phyloP scores from a whole-genome alignment of 1,140 invertebrate genomes.

The Campodea augens region DNA sequence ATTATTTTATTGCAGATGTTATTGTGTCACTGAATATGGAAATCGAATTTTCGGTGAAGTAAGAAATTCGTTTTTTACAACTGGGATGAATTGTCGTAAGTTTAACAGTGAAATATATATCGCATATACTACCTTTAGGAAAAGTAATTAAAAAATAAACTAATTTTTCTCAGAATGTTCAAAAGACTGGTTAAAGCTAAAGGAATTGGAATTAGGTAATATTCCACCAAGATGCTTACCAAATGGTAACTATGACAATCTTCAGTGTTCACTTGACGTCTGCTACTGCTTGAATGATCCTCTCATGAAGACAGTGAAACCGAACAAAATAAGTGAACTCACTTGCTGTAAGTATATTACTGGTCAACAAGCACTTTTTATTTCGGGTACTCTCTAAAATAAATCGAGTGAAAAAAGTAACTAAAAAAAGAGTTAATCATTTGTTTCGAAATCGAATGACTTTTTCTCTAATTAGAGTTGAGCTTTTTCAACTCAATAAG shows the following conservation, averaged over 20 bases:
- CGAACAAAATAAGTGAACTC: neutral
- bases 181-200: neutral
- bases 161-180: neutral
- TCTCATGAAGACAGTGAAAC: neutral
- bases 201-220: neutral
- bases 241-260: neutral
- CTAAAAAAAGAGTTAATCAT: too few species aligned
- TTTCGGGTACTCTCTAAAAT: too few species aligned
- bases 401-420: too few species aligned
- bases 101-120: too few species aligned
- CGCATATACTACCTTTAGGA: too few species aligned
- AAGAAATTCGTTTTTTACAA: neutral
- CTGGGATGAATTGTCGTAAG: neutral
- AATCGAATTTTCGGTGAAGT: neutral
- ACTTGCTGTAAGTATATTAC: neutral
- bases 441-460: too few species aligned
- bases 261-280: neutral
- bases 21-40: neutral
- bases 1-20: neutral
- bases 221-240: neutral
- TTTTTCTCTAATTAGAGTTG: too few species aligned
- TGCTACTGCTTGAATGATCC: neutral
- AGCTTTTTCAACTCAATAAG: too few species aligned
- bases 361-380: too few species aligned
- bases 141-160: too few species aligned